A percentile compares a stretch with the other conserved stretches of the same genome.
Conservation (phyloP, 1,140 invertebrate genomes). For the Ectropis grisescens region DNA sequence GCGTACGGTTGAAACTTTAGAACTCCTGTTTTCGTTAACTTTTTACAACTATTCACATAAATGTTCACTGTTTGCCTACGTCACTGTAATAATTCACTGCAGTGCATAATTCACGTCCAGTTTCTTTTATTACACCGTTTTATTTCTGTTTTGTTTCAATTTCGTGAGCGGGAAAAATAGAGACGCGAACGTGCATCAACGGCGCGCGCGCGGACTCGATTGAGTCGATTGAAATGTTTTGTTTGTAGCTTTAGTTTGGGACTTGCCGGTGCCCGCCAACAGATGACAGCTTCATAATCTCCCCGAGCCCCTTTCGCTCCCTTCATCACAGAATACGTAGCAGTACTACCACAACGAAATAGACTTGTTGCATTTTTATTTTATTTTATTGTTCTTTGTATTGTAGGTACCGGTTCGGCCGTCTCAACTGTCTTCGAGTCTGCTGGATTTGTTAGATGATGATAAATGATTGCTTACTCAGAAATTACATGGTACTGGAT, state of each 20-base stretch:
- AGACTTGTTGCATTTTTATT: constrained; percentile 61
- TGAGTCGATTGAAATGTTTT: constrained; percentile 28
- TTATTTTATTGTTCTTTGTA: constrained; percentile 40
- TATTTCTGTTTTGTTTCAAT: constrained; percentile 14
- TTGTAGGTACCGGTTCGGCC: constrained; percentile 25
- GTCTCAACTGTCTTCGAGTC: constrained; percentile 33
- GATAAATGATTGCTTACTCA: constrained; percentile 20
- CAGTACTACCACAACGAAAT: constrained; percentile 48
- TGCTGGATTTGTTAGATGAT: constrained; percentile 19
- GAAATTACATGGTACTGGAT: too few relatives aligned
- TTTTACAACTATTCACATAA: constrained; percentile 39
- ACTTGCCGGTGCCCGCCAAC: constrained; percentile 11
- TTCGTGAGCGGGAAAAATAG: constrained; percentile 6
- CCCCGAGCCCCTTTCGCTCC: constrained; percentile 25
- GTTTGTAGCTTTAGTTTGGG: constrained; percentile 6
- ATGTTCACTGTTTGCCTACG: constrained; percentile 33
- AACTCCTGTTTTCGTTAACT: constrained; percentile 37
- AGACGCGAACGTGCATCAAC: constrained; percentile 14
- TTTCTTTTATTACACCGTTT: constrained; percentile 10
- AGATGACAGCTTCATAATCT: constrained; percentile 58
- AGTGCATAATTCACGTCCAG: constrained; percentile 3
- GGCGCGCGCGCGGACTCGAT: constrained; percentile 39
- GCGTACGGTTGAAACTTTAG: constrained; percentile 41
- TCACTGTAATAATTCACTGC: constrained; percentile 34
- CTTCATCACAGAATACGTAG: constrained; percentile 22